These are phyloP conservation scores for Phylloscopus trochilus DNA, from an alignment of 2,113 vertebrate genomes.

Conservation along the genomic window DNA sequence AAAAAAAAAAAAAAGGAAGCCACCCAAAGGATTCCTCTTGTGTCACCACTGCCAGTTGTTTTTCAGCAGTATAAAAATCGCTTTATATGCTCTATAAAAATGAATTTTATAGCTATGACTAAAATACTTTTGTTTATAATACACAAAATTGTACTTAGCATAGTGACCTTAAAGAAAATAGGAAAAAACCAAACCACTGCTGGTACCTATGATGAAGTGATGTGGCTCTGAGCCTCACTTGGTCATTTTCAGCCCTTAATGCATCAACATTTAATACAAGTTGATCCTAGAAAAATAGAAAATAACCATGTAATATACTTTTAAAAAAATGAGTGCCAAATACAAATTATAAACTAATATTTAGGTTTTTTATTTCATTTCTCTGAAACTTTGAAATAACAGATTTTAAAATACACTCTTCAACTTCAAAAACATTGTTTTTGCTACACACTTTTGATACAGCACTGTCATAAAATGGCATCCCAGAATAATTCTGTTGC, in stretches of 20 bases:
- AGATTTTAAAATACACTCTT: neutral
- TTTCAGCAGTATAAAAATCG: neutral
- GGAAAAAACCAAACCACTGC: neutral
- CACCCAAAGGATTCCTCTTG: neutral
- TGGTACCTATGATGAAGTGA: constrained; percentile 85
- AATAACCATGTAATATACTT: neutral
- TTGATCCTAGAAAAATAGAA: constrained; percentile 81
- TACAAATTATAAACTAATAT: neutral
- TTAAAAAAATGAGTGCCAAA: neutral
- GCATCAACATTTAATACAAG: constrained; percentile 88
- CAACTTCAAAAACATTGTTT: neutral
- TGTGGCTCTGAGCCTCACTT: constrained; percentile 83
- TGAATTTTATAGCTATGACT: neutral
- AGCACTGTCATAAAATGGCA: neutral
- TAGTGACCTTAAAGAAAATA: neutral
- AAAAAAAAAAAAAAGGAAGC: neutral
- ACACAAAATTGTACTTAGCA: neutral
- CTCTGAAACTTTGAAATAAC: neutral
- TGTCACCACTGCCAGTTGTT: neutral
- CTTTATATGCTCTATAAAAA: neutral
- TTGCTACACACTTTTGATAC: neutral
- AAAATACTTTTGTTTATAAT: neutral
- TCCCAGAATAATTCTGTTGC: neutral
- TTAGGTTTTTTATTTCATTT: neutral
- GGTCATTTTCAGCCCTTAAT: constrained; percentile 85